phyloP scores from a whole-genome alignment of 2,797 vertebrate genomes.

The Poecilia velifera region DNA sequence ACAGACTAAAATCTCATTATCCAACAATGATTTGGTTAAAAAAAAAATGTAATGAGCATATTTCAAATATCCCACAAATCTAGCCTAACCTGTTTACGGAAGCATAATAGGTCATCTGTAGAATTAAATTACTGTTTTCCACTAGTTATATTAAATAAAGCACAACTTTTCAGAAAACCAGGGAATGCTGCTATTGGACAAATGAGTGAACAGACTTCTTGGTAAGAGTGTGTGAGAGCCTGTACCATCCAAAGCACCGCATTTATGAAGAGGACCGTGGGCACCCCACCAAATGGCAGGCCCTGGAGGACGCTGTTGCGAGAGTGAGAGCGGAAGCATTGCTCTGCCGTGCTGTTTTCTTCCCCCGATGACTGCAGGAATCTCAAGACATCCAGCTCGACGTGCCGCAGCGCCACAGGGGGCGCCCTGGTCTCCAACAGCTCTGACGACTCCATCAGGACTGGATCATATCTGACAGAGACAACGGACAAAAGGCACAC shows the following conservation, averaged over 20 bases:
- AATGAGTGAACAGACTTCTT: not conserved
- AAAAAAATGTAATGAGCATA: no score
- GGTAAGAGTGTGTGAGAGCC: slow-evolving; percentile 17
- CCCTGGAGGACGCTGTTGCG: slow-evolving; percentile 92
- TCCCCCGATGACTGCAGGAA: slow-evolving; percentile 60
- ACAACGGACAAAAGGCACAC: slow-evolving; percentile 13
- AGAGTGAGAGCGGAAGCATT: slow-evolving; percentile 87
- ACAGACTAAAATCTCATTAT: no score
- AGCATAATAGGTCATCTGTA: not conserved
- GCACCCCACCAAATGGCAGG: slow-evolving; percentile 92
- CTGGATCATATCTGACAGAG: slow-evolving; percentile 62
- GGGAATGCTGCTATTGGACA: not conserved
- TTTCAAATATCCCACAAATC: no score
- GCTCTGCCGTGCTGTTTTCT: slow-evolving; percentile 83
- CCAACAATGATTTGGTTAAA: no score
- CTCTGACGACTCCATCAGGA: slow-evolving; percentile 73
- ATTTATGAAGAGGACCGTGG: slow-evolving; percentile 92
- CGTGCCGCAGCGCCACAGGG: slow-evolving; percentile 38
- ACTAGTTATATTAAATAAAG: not conserved
- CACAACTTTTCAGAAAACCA: not conserved
- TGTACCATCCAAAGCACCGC: slow-evolving; percentile 91
- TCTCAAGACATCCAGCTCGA: slow-evolving; percentile 63
- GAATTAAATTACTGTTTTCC: not conserved
- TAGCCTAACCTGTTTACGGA: no score
- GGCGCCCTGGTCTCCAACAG: slow-evolving; percentile 61